Base-by-base conservation (phyloP, 2,888 invertebrate genomes). In the Masnerella sp. region DNA sequence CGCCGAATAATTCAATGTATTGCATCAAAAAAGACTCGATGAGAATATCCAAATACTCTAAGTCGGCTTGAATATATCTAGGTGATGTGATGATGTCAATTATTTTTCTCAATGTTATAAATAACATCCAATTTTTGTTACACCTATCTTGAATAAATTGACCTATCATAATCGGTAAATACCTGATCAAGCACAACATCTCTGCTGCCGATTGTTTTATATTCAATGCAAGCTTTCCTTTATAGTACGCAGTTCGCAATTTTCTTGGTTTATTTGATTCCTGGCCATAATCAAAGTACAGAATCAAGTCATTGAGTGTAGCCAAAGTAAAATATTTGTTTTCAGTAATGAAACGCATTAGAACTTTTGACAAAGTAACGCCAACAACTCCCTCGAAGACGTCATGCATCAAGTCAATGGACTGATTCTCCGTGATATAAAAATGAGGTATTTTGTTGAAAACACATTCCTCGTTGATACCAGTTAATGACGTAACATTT, bases 321-420 rank as follows among this genome's bases (percentile, higher is more conserved):
- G 12, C 54, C 8, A 75, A 45, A 28, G 38, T 17, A 25, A 75
- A 45, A 15, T 9, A 40, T 8, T 68, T 56, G 1, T 64, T 28
- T 0, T 25, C 25, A 1, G 25, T 15, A 36, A 71, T 71, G 2
- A 75, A 62, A 12, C 34, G 17, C 1, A 1, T 8, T 2, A 75
- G 8, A 20, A 54, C 25, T 25, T 62, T 71, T 0, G 65, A 56
- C 5, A 75, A 14, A n/a, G 56, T 58, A 1, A 36, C n/a, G 20
- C n/a, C 12, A 17, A 56, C 17, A 9, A 67, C 14, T 8, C 75
- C 58, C 22, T 73, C 62, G 8, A 25, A 25, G 1, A 58, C 12
- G 20, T 73, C 75, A 12, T 75, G 69, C 61, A 73, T 62, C 4
- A 67, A 2, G 47, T 75, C 75, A 4, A 61, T 0, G 9, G 73